Conservation (phyloP, 2,113 vertebrate genomes). For the Cryptomyrus ogoouensis region DNA sequence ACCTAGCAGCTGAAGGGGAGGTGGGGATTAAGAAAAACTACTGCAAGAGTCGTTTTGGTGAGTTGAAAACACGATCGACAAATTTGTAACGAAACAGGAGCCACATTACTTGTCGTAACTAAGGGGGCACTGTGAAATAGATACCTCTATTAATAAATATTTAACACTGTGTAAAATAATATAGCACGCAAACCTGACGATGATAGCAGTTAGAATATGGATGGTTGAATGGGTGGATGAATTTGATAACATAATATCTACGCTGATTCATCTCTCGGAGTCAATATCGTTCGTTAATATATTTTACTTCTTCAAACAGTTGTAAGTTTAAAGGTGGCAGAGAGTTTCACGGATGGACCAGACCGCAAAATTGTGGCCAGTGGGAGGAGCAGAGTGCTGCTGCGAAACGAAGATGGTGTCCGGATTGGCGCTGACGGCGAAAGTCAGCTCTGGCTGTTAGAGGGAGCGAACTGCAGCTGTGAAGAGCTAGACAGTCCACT, state of each 20-base stretch:
- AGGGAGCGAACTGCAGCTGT: slow-evolving; percentile 56
- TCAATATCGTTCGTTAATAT: neutral
- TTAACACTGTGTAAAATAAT: neutral
- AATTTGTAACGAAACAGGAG: neutral
- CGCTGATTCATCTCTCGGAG: neutral
- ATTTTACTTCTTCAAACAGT: slow-evolving; percentile 44
- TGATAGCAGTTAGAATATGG: neutral
- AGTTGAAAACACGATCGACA: slow-evolving; percentile 29
- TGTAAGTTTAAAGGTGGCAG: slow-evolving; percentile 62
- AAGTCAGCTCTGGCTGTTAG: slow-evolving; percentile 59
- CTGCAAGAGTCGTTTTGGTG: slow-evolving; percentile 59
- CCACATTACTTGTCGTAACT: neutral
- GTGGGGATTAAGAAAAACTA: slow-evolving; percentile 56
- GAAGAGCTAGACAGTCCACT: slow-evolving; percentile 47
- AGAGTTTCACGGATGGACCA: slow-evolving; percentile 45
- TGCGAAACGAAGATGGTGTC: slow-evolving; percentile 48
- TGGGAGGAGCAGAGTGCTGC: slow-evolving; percentile 54
- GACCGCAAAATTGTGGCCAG: slow-evolving; percentile 60
- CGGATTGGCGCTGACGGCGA: slow-evolving; percentile 51
- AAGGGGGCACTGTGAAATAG: neutral
- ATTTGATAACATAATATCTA: neutral
- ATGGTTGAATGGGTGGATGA: neutral
- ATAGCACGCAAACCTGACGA: neutral
- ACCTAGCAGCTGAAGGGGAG: slow-evolving; percentile 51
- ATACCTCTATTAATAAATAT: neutral